phyloP scores from a whole-genome alignment of 2,797 vertebrate genomes.

The Leptatherina wallacei region DNA sequence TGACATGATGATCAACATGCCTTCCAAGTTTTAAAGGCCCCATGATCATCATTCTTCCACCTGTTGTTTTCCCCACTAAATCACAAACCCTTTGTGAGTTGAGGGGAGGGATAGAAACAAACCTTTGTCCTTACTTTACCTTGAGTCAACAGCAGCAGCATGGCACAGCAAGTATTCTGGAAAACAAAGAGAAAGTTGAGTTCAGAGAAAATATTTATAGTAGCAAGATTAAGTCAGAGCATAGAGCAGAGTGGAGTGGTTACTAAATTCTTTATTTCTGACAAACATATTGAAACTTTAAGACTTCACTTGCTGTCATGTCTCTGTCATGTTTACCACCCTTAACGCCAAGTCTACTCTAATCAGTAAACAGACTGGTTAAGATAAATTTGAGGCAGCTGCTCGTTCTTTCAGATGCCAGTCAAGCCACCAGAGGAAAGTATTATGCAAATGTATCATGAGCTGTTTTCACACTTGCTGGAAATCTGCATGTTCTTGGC shows the following conservation, averaged over 20 bases:
- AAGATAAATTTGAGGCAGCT: neutral
- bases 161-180: conserved; percentile 25
- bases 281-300: neutral
- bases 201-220: conserved; percentile 36
- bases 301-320: neutral
- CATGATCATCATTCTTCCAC: conserved; percentile 55
- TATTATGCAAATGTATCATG: neutral
- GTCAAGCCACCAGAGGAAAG: neutral
- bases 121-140: conserved; percentile 53
- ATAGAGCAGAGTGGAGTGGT: conserved; percentile 5
- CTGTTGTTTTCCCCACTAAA: conserved; percentile 58
- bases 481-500: neutral
- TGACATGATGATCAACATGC: conserved; percentile 45
- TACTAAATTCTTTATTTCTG: neutral
- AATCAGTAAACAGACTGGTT: neutral
- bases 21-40: conserved; percentile 50
- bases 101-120: conserved; percentile 37
- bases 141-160: conserved; percentile 44
- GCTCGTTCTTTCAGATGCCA: neutral
- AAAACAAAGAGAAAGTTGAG: conserved; percentile 39
- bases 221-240: conserved; percentile 36
- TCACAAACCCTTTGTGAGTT: conserved; percentile 38
- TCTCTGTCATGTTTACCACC: too few species aligned
- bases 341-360: too few species aligned
- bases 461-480: neutral